Percentiles rank a stretch among this genome's conserved stretches.
These are phyloP conservation scores for Drosophila diplacantha DNA, from an alignment of 2,888 invertebrate genomes.

Conservation along the genomic window DNA sequence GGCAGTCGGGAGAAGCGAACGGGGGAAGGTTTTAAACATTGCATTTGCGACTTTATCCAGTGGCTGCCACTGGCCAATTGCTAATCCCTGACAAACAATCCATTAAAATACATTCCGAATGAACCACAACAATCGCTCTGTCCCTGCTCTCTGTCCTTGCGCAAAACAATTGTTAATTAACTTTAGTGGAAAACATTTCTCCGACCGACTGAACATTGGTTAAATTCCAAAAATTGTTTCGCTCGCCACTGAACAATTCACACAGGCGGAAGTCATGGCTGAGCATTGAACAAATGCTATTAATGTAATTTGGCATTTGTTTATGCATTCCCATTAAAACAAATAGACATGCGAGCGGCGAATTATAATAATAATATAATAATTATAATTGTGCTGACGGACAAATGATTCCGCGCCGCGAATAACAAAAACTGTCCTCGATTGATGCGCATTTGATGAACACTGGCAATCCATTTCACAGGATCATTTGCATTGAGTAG, in stretches of 20 bases:
- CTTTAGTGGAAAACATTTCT: constrained; percentile 44
- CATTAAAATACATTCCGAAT: constrained; percentile 32
- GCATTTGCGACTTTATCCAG: constrained; percentile 17
- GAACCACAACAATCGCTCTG: constrained; percentile 31
- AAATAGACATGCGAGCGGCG: constrained; percentile 55
- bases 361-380: constrained; percentile 62
- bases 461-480: constrained; percentile 32
- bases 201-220: constrained; percentile 40
- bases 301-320: constrained; percentile 70
- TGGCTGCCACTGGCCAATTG: constrained; percentile 16
- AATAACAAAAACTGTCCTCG: constrained; percentile 25
- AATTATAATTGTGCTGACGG: constrained; percentile 41
- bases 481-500: constrained; percentile 29
- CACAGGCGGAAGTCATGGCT: constrained; percentile 57
- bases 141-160: neutral
- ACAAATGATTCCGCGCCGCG: constrained; percentile 34
- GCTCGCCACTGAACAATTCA: constrained; percentile 33
- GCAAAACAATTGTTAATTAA: constrained; percentile 62
- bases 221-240: constrained; percentile 37
- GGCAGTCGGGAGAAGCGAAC: neutral
- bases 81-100: constrained; percentile 35
- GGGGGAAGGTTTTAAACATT: constrained; percentile 11
- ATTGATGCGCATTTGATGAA: constrained; percentile 43
- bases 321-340: constrained; percentile 68
- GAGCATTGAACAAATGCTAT: constrained; percentile 57